A percentile compares a stretch with the other conserved stretches of the same genome.
Evolutionary conservation across 2,888 invertebrate species (phyloP).

Genomic region (Tachina fera): DNA sequence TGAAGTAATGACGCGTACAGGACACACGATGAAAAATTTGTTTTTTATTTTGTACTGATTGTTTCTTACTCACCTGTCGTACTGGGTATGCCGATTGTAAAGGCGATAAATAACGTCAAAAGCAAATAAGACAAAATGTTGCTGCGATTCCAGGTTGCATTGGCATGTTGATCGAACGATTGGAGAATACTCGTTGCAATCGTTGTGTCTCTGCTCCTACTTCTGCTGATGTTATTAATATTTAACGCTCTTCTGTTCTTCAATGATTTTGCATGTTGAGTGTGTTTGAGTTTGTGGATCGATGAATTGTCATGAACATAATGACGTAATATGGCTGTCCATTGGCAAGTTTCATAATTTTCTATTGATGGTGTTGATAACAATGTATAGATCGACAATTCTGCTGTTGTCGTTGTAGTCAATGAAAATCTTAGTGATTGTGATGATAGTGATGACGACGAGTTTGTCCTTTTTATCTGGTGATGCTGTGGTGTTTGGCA

Average conservation of each 20-base stretch:
- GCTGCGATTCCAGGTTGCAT: conserved; percentile 46
- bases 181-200: conserved; percentile 38
- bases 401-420: conserved; percentile 8
- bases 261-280: conserved; percentile 39
- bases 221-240: conserved; percentile 34
- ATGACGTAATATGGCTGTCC: conserved; percentile 51
- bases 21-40: too few species aligned
- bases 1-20: too few species aligned
- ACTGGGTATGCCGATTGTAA: conserved; percentile 78
- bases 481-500: conserved; percentile 62
- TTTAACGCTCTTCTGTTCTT: conserved; percentile 17
- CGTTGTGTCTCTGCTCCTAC: conserved; percentile 13
- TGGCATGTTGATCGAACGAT: conserved; percentile 57
- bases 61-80: conserved; percentile 78
- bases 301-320: conserved; percentile 21
- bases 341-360: conserved; percentile 58
- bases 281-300: conserved; percentile 32
- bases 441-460: conserved; percentile 55
- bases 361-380: conserved; percentile 48
- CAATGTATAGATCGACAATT: background rate
- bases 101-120: conserved; percentile 80
- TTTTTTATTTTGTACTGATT: background rate
- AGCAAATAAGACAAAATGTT: conserved; percentile 74
- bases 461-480: conserved; percentile 70
- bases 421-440: conserved; percentile 23